A percentile compares a stretch with the other conserved stretches of the same genome.
phyloP scores from a whole-genome alignment of 2,797 vertebrate species.

The Semotilus atromaculatus region DNA sequence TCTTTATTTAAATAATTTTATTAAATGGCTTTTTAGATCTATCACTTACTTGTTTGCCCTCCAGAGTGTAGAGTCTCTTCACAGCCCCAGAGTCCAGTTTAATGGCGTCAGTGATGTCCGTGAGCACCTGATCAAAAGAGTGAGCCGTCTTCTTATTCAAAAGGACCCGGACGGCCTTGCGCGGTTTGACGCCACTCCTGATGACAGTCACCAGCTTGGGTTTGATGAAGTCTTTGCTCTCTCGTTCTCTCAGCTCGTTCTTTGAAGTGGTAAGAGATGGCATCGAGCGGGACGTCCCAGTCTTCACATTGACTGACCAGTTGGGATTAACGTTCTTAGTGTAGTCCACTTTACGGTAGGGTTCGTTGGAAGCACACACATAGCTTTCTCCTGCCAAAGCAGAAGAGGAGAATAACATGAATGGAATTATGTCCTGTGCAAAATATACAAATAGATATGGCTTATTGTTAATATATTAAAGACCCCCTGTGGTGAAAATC shows the following conservation, averaged over 20 bases:
- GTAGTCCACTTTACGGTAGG: constrained; percentile 93
- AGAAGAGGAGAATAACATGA: neutral
- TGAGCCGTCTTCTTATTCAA: constrained; percentile 99
- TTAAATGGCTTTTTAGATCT: constrained; percentile 16
- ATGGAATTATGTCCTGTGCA: neutral
- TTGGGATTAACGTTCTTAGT: constrained; percentile 95
- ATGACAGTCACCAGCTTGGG: constrained; percentile 98
- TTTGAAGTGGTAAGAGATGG: constrained; percentile 79
- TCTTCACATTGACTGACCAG: constrained; percentile 93
- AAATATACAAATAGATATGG: neutral
- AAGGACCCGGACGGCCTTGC: constrained; percentile 95
- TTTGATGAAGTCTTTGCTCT: constrained; percentile 95
- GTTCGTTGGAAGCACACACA: constrained; percentile 94
- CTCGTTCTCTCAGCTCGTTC: constrained; percentile 80
- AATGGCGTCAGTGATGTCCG: constrained; percentile 97
- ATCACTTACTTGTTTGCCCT: constrained; percentile 92
- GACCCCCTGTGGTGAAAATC: no score
- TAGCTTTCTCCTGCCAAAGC: constrained; percentile 91
- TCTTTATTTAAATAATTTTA: neutral
- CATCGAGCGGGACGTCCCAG: constrained; percentile 82
- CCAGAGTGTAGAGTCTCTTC: constrained; percentile 93
- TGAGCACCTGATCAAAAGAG: constrained; percentile 97
- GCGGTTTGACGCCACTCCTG: constrained; percentile 94
- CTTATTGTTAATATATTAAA: neutral
- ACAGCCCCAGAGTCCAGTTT: constrained; percentile 96